Evolutionary conservation across 2,797 vertebrate species (phyloP).

Genomic region (Myoxocephalus aenaeus): DNA sequence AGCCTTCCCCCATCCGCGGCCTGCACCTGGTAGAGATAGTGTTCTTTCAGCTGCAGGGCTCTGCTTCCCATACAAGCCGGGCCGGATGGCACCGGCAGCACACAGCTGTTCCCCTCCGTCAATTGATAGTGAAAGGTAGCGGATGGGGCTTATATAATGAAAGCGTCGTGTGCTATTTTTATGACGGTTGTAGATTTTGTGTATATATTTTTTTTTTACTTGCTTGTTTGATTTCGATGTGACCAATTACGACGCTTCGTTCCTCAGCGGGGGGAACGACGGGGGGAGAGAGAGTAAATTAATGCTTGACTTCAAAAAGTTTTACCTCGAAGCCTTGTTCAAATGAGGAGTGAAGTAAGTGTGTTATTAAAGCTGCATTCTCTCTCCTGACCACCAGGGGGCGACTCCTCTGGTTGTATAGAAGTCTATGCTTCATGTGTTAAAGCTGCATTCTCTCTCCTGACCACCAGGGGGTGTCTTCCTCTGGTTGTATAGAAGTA

Average conservation of each 20-base stretch:
- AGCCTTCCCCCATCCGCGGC: slow-evolving; percentile 73
- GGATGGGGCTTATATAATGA: slow-evolving; percentile 75
- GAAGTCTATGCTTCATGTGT: too few relatives aligned
- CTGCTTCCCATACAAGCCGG: slow-evolving; percentile 77
- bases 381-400: too few relatives aligned
- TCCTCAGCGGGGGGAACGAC: slow-evolving; percentile 47
- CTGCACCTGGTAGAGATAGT: slow-evolving; percentile 82
- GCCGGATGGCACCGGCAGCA: slow-evolving; percentile 77
- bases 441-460: too few relatives aligned
- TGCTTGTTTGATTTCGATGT: slow-evolving; percentile 66
- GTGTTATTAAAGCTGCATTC: too few relatives aligned
- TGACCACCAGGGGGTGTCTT: too few relatives aligned
- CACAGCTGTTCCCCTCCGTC: slow-evolving; percentile 78
- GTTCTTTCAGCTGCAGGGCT: slow-evolving; percentile 80
- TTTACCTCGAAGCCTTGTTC: slow-evolving; percentile 59
- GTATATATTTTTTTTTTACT: slow-evolving; percentile 53
- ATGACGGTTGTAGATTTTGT: slow-evolving; percentile 75
- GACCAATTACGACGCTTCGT: slow-evolving; percentile 60
- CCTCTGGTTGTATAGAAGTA: too few relatives aligned
- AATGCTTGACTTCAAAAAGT: slow-evolving; percentile 67
- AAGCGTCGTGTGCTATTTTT: slow-evolving; percentile 78
- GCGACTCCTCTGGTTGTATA: too few relatives aligned
- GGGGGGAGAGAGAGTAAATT: slow-evolving; percentile 45
- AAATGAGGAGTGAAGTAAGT: not conserved
- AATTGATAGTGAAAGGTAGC: slow-evolving; percentile 83